Evolutionary conservation across 1,140 invertebrate species (phyloP), one percentile per base, ranked within the genome.

Genomic region (Andrena cerasifolii): DNA sequence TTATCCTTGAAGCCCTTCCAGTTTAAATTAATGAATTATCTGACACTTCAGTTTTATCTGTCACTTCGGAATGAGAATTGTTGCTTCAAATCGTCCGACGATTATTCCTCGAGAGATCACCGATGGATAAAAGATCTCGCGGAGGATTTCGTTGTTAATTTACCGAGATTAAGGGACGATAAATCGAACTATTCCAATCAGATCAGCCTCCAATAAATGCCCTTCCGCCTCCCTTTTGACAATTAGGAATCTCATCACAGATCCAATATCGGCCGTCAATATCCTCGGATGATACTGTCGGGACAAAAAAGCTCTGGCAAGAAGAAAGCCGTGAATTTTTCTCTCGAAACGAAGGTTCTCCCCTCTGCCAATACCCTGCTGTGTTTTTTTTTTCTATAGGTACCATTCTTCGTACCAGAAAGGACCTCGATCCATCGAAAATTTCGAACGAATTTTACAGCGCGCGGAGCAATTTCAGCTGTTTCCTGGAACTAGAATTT

Each of bases 211-310:
- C 31, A 26, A 68, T 40, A n/a, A 54, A 53, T 40, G n/a, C n/a
- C 28, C 65, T 31, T 33, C 61, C 54, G 43, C 65, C 49, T 31
- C 49, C 26, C 56, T 51, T 36, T 63, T 61, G 54, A 12, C 70
- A 73, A 62, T 75, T 80, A 80, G 43, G 45, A 58, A 43, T 40
- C 7, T 14, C 24, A 36, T 36, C 36, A 67, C 45, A 51, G 68
- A 78, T 81, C 40, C 68, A 18, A 54, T 65, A 66, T 61, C 47
- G 49, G 21, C 31, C 21, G 36, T 33, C 45, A 61, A 62, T 68
- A 24, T 76, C 16, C 36, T 21, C 4, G n/a, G n/a, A 79, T 21
- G 47, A 73, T 67, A 33, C 51, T 31, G n/a, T 2, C 40, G 3
- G 31, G 18, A 40, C 28, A 43, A 43, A 21, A 16, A 12, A 18